Evolutionary conservation across 2,113 vertebrate species (phyloP), one percentile per base, ranked within the genome.

Genomic region (Ailuropoda melanoleuca): DNA sequence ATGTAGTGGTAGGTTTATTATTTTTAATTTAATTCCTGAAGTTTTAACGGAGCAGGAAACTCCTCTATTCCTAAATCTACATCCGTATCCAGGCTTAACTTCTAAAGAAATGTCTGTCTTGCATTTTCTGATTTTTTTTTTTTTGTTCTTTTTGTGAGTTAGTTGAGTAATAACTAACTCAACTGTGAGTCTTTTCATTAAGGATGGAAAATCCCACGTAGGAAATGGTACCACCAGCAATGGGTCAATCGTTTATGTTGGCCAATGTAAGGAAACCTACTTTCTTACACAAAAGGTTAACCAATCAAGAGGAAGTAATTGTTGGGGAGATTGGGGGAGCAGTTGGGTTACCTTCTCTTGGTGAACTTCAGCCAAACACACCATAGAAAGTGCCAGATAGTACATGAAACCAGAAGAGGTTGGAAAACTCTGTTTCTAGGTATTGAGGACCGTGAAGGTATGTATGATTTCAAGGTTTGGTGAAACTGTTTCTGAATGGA

Each of bases 271-370:
- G 82, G 90, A 90, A 96, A 97, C 50, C n/a, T 90, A 48, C 66
- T 95, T 84, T 92, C 26, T 97, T 90, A 91, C 85, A 83, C 70
- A 74, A 82, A 97, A 96, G 56, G 82, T 81, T 90, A 85, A 86
- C 39, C 24, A 50, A 95, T 66, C 43, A 83, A 72, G 55, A 93
- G 97, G 90, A 97, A 95, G 56, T 74, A 37, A 88, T 89, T 74
- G 18, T 24, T 81, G 74, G 85, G 60, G 82, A 72, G 4, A 12
- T 62, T 8, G 29, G 6, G 19, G 74, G 74, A 50, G 89, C 29
- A 80, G 50, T 13, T 90, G 74, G 84, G 24, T 91, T 86, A 34
- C 14, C 6, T 50, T 88, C 15, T 85, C 6, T 4, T 23, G 11
- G 48, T 95, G 60, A 85, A 55, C 34, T 75, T 77, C 8, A 88